Base-by-base conservation (phyloP, 2,113 vertebrate genomes). In the Channa maculata region DNA sequence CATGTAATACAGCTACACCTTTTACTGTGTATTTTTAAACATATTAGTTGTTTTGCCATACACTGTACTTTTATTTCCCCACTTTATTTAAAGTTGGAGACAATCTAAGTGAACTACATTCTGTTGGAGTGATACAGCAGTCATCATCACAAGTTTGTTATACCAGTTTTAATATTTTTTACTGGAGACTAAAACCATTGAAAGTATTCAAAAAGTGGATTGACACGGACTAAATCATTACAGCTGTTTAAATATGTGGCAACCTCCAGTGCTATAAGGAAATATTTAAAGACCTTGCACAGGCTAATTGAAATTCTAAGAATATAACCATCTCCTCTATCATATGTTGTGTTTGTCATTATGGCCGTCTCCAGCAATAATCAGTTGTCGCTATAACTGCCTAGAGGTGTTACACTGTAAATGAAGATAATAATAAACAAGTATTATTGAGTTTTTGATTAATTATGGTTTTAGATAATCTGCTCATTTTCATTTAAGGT, bases 351-450 rank as follows among this genome's bases (percentile, higher is more conserved):
- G 59, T 88, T 82, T 83, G 58, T 79, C 71, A 80, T 78, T 57
- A 82, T 49, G 59, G 52, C 64, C 75, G 79, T 67, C 75, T 73
- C 8, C 50, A 59, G 45, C 60, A 66, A 80, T 82, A 88, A 84
- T 90, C 81, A 75, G 75, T 80, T 87, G 72, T 80, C 71, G 73
- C 57, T 70, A 60, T 59, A 82, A 78, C 79, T 84, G 85, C 66
- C 82, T 24, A 24, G 24, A 24, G 24, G 24, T 24, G 24, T 24
- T 24, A 24, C 24, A 24, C 24, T 24, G 24, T 24, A 24, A 24
- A 24, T 24, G 1, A 76, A 54, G 50, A 75, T 64, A 65, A 75
- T 82, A 74, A 90, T 82, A 88, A 89, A 83, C 82, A 75, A 1
- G 46, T 55, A 58, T 85, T 82, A 89, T 86, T 85, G 75, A 68